These are phyloP conservation scores for Drosophila algonquin DNA, from an alignment of 2,888 invertebrate genomes.

Conservation along the genomic window DNA sequence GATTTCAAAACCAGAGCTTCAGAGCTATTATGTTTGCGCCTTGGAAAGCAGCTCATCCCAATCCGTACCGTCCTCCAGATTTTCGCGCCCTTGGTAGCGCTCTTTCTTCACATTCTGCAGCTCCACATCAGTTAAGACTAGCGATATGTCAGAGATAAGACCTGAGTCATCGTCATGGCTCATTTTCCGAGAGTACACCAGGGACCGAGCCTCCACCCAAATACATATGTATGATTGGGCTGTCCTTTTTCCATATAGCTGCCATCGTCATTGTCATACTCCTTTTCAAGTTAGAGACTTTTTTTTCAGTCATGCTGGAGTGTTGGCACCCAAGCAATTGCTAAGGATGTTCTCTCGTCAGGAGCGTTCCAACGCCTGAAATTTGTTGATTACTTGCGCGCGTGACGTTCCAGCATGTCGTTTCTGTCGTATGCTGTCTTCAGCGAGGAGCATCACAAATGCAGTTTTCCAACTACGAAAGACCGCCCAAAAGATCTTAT, in stretches of 20 bases:
- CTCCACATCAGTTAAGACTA: slow-evolving; percentile 90
- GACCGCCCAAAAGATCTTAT: background rate
- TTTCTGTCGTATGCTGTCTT: no score
- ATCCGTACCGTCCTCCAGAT: slow-evolving; percentile 90
- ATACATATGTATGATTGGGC: slow-evolving; percentile 84
- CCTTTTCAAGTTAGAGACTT: slow-evolving; percentile 96
- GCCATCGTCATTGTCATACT: slow-evolving; percentile 89
- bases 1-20: slow-evolving; percentile 70
- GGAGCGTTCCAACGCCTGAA: slow-evolving; percentile 89
- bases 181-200: slow-evolving; percentile 90
- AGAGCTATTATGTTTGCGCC: slow-evolving; percentile 83
- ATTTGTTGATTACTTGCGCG: no score
- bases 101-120: slow-evolving; percentile 92
- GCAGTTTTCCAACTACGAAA: no score
- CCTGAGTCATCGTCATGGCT: slow-evolving; percentile 91
- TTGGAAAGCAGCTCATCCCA: slow-evolving; percentile 92
- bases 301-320: slow-evolving; percentile 83
- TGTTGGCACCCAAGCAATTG: slow-evolving; percentile 87
- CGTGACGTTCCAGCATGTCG: no score
- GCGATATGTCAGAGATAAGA: slow-evolving; percentile 89
- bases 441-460: no score
- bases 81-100: slow-evolving; percentile 91
- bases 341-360: slow-evolving; percentile 89
- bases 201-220: slow-evolving; percentile 87
- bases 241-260: slow-evolving; percentile 83